A percentile compares a stretch with the other conserved stretches of the same genome.
These are phyloP conservation scores for Menidia beryllina DNA, from an alignment of 2,113 vertebrate species.

Conservation along the genomic window DNA sequence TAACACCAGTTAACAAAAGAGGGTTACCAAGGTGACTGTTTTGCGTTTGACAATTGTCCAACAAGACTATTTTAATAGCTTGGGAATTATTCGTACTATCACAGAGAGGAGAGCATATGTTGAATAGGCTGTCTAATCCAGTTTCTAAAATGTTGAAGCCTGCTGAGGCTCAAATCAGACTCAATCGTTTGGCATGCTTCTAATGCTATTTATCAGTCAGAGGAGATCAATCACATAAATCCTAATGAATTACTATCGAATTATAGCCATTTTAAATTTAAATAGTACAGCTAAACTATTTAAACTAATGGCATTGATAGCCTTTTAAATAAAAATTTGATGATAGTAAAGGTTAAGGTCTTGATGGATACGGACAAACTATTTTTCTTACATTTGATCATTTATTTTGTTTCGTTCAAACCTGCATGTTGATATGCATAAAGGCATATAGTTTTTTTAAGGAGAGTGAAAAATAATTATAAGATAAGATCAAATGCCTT, in stretches of 20 bases:
- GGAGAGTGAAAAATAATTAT: not conserved
- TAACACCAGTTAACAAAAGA: slow-evolving; percentile 64
- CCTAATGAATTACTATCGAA: not conserved
- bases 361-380: not conserved
- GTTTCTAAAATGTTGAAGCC: not conserved
- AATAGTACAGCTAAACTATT: not conserved
- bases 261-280: not conserved
- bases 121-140: no score
- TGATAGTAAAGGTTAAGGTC: not conserved
- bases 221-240: slow-evolving; percentile 3
- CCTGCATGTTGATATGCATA: not conserved
- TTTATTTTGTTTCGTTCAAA: not conserved
- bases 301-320: not conserved
- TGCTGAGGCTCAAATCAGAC: not conserved
- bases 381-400: not conserved
- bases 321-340: not conserved
- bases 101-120: not conserved
- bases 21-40: slow-evolving; percentile 52
- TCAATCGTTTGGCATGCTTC: not conserved
- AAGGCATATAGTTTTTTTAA: not conserved
- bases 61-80: not conserved
- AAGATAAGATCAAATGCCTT: not conserved
- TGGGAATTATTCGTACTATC: not conserved
- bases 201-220: not conserved
- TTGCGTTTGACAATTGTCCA: slow-evolving; percentile 12